These are phyloP conservation scores for Zygaena filipendulae DNA, from an alignment of 2,888 invertebrate genomes.

Conservation along the genomic window DNA sequence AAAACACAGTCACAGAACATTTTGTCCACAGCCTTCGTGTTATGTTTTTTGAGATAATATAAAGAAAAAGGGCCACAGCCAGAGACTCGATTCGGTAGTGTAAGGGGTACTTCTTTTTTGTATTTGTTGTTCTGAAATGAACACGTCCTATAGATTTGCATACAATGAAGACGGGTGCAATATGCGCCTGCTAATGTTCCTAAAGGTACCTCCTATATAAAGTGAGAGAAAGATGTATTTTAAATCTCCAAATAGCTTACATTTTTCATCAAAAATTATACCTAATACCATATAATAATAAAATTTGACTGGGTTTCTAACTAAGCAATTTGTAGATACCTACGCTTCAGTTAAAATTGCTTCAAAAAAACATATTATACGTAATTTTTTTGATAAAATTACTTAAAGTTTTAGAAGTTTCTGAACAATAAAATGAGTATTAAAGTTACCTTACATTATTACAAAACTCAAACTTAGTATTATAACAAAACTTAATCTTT, in stretches of 20 bases:
- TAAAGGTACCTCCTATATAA: conserved; percentile 9
- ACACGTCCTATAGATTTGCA: conserved; percentile 57
- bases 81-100: conserved; percentile 29
- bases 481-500: too few relatives aligned
- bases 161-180: conserved; percentile 57
- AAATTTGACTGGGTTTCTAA: too few relatives aligned
- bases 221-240: conserved; percentile 22
- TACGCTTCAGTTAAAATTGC: too few relatives aligned
- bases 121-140: conserved; percentile 48
- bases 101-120: conserved; percentile 29
- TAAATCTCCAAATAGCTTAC: conserved; percentile 14
- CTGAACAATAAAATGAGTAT: too few relatives aligned
- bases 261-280: conserved; percentile 7
- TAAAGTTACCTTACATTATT: too few relatives aligned
- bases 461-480: too few relatives aligned
- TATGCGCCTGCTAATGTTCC: conserved; percentile 43
- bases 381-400: too few relatives aligned
- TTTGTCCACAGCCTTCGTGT: conserved; percentile 32
- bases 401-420: too few relatives aligned
- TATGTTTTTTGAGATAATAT: conserved; percentile 43
- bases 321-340: too few relatives aligned
- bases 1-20: conserved; percentile 24
- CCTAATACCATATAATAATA: too few relatives aligned
- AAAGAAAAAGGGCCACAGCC: conserved; percentile 40
- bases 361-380: too few relatives aligned